Conservation (phyloP, 2,888 invertebrate genomes). For the Dendrolimus pini region DNA sequence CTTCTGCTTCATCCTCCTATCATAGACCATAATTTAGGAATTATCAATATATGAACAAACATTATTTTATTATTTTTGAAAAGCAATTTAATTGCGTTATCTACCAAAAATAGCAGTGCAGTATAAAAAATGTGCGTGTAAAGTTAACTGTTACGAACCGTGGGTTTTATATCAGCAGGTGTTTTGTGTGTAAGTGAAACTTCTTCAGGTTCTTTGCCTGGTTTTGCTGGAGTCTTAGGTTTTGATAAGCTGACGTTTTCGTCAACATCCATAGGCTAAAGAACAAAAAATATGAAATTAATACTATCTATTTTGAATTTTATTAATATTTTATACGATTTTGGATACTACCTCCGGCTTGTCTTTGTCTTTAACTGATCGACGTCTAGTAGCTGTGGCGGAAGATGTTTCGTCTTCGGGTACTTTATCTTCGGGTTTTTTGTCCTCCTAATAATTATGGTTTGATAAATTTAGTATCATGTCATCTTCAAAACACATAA, state of each 20-base stretch:
- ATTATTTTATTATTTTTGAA: constrained; percentile 3
- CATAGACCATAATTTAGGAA: constrained; percentile 14
- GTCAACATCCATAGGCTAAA: constrained; percentile 67
- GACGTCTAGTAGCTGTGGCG: constrained; percentile 54
- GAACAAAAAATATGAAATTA: constrained; percentile 11
- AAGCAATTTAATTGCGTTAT: not conserved
- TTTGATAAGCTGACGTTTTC: constrained; percentile 61
- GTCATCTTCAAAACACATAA: not conserved
- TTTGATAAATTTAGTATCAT: not conserved
- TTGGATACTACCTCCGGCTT: constrained; percentile 51
- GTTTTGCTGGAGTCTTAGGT: constrained; percentile 54
- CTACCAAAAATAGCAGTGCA: not conserved
- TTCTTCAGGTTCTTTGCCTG: constrained; percentile 61
- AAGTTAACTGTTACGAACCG: constrained; percentile 49
- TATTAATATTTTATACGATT: constrained; percentile 4
- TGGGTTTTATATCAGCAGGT: constrained; percentile 61
- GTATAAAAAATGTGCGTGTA: not conserved
- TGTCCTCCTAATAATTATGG: constrained; percentile 38
- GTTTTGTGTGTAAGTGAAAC: constrained; percentile 69
- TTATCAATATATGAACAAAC: constrained; percentile 1
- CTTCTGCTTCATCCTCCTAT: constrained; percentile 64
- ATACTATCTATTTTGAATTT: constrained; percentile 2
- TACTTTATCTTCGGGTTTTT: constrained; percentile 34
- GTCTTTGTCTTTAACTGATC: constrained; percentile 64
- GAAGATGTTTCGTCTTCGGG: constrained; percentile 50